Base-by-base conservation (phyloP, 2,888 invertebrate species). In the Stomorhina lunata region DNA sequence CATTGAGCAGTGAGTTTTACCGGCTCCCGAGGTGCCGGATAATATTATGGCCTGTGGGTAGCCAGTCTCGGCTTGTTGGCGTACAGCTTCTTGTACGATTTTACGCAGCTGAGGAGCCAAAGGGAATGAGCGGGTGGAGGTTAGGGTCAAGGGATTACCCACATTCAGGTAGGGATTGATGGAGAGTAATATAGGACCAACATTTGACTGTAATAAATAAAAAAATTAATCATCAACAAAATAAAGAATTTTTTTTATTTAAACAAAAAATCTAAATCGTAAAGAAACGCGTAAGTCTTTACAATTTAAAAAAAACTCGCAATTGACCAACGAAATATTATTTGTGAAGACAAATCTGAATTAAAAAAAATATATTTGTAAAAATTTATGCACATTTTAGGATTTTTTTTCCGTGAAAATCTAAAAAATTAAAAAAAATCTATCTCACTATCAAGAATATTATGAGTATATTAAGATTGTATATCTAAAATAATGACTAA, bases 31-130 rank as follows among this genome's bases (percentile, higher is more conserved):
- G 73, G 96, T 92, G 93, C 97, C 97, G 84, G 96, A 98, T 75
- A 98, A 93, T 85, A 98, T 97, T 88, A 98, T 96, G 86, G 98
- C 97, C 92, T 98, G 98, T 76, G 98, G 98, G 92, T 97, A 98
- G 86, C 98, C 98, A 85, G 97, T 97, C 93, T 98, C 98, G 75
- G 96, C 96, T 92, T 98, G 97, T 92, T 97, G 97, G 84, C 97
- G 93, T 86, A 98, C 96, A 59, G 97, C 97, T 92, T 97, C 97
- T 92, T 96, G 95, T 73, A 98, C 97, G 72, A 98, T 96, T 90
- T 95, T 95, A 90, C 96, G 95, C 85, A 98, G 93, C 91, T 97
- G 96, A n/a, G 95, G 94, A 86, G 96, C 94, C 86, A 95, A 91
- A 17, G 95, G 93, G 88, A 96, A 92, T 50, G 94, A 92, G 90